Evolutionary conservation across 2,888 invertebrate genomes (phyloP), one percentile per base, ranked within the genome.

Genomic region (Hemicrepidius hirtus): DNA sequence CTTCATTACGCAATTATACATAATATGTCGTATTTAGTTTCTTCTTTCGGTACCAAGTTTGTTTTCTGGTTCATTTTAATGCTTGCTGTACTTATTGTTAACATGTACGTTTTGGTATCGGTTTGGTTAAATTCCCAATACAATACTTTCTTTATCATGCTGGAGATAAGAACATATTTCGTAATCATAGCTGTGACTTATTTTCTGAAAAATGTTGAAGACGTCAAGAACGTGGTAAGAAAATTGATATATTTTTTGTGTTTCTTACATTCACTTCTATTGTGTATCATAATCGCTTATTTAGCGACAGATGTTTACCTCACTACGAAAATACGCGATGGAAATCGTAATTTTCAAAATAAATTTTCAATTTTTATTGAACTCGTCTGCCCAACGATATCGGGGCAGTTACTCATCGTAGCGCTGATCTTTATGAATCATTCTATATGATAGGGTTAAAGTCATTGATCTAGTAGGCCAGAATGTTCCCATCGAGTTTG

Each of bases 91-190:
- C 40, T 79, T 28, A 76, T 77, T 10, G 67, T 76, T 6, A 78
- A 78, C 68, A 73, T 78, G 32, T 79, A 78, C 73, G 40, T 79
- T 13, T 59, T 79, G 46, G 65, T 77, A 13, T 72, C 46, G 40
- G 57, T 70, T 18, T 75, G 67, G 75, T 59, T 68, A 37, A 53
- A 41, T 2, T 67, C 32, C 18, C 37, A 28, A 7, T 55, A 73
- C 59, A 73, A 55, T 24, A 37, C 41, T 0, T 59, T 73, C 18
- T 73, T 69, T 35, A 41, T 73, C 53, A 70, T 75, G 75, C 41
- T 75, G 73, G 75, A 75, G 20, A 73, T 75, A 35, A 66, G 69
- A n/a, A 75, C 75, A 2, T 46, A 37, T 7, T 66, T 69, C 20
- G 32, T 73, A 16, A 70, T 75, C 16, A 12, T 24, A 6, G 49